Evolutionary conservation across 1,140 invertebrate genomes (phyloP), one percentile per base, ranked within the genome.

Genomic region (Drosophila nebulosa): DNA sequence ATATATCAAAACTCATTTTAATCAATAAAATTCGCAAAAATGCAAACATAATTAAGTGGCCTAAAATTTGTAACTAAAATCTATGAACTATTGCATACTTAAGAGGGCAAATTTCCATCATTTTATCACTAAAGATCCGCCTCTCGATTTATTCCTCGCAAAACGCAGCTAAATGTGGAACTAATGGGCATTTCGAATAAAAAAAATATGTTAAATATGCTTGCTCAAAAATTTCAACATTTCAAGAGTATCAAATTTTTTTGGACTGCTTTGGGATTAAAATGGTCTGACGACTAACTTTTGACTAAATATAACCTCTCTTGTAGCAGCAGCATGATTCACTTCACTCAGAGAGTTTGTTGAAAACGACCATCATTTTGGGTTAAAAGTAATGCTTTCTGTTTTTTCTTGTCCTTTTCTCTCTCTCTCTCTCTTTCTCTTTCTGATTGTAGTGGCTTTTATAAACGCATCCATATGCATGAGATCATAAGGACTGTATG

Each of bases 381-480:
- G 56, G 63, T 12, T 36, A 59, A 66, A 64, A 65, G 59, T 65
- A 71, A 70, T 69, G 63, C 55, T 63, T 24, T 16, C 57, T 71
- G 30, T 42, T 10, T 21, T 52, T 39, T 16, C 10, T 58, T n/a
- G 60, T 32, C 12, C 30, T 32, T 10, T 12, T 32, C 30, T 56
- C n/a, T 14, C 26, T 46, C 46, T 14, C 6, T 65, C 26, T 26
- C 16, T 14, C 35, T 12, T 5, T 60, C n/a, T 36, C 12, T 32
- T 4, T 18, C 55, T 46, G 61, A 59, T 68, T 52, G 60, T 68
- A 62, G 21, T 69, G 81, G 69, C 81, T 77, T 86, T 86, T 86
- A 86, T 80, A 80, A 86, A 68, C 64, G 66, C 78, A 86, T 85
- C 58, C 80, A 85, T 85, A 85, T 86, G 80, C 74, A 85, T 85